phyloP scores from a whole-genome alignment of 1,140 invertebrate genomes.

The Lysiphlebus fabarum region DNA sequence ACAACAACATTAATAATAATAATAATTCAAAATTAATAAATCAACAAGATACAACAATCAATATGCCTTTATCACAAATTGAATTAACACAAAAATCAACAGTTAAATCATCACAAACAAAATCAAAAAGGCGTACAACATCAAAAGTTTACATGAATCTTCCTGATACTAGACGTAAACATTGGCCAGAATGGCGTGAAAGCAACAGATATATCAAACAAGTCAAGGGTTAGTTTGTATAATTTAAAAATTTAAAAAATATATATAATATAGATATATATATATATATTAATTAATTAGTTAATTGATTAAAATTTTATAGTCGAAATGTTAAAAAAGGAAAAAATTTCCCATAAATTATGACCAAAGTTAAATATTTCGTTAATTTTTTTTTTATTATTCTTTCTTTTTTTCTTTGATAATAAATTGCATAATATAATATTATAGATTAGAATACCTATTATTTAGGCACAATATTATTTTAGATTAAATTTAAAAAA shows the following conservation, averaged over 20 bases:
- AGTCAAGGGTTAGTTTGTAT: conserved; percentile 40
- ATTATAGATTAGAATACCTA: conserved; percentile 1
- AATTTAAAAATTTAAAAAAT: no score
- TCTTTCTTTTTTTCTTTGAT: neutral
- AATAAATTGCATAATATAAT: conserved; percentile 2
- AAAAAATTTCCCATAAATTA: conserved; percentile 3
- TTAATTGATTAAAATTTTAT: no score
- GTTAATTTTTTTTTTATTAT: no score
- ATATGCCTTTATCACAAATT: no score
- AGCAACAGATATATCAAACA: conserved; percentile 45
- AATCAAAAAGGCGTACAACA: conserved; percentile 39
- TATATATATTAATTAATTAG: no score
- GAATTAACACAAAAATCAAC: conserved; percentile 23
- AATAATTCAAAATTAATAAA: neutral
- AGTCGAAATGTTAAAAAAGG: no score
- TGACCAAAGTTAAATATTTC: conserved; percentile 27
- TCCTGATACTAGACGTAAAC: conserved; percentile 42
- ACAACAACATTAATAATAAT: conserved; percentile 26
- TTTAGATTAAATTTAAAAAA: conserved; percentile 1
- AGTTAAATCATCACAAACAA: conserved; percentile 22
- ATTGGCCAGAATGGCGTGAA: conserved; percentile 48
- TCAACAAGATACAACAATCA: no score
- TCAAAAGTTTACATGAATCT: conserved; percentile 40
- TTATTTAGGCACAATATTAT: neutral
- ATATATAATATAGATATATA: no score